These are phyloP conservation scores for Pseudococcus viburni DNA, from an alignment of 2,888 invertebrate genomes.

Conservation along the genomic window DNA sequence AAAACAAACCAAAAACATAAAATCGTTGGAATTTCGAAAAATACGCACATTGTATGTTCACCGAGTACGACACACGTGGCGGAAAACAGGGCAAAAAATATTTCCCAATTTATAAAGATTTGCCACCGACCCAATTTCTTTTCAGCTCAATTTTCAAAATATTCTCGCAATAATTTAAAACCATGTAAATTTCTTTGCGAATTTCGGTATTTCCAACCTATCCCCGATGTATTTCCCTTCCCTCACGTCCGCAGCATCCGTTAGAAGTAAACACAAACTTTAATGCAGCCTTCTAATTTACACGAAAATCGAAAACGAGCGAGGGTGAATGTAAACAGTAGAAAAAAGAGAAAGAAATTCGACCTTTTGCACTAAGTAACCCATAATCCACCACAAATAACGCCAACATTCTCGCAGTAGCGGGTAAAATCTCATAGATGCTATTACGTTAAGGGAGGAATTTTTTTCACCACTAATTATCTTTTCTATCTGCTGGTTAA, in stretches of 20 bases:
- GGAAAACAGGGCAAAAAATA: background rate
- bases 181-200: background rate
- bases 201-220: background rate
- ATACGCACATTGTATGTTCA: background rate
- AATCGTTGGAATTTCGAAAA: background rate
- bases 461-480: constrained; percentile 24
- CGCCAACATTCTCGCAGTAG: background rate
- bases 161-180: background rate
- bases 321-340: constrained; percentile 7
- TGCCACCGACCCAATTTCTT: background rate
- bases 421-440: background rate
- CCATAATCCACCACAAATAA: constrained; percentile 2
- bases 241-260: background rate
- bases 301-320: constrained; percentile 11
- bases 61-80: background rate
- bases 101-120: background rate
- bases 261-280: constrained; percentile 24
- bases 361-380: background rate
- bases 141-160: background rate
- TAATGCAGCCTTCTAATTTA: constrained; percentile 21
- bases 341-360: constrained; percentile 33
- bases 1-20: background rate
- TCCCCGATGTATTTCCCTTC: background rate
- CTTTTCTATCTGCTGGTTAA: background rate
- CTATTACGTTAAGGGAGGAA: background rate